Evolutionary conservation across 2,888 invertebrate species (phyloP), one percentile per base, ranked within the genome.

Genomic region (Neuroscelio doddi): DNA sequence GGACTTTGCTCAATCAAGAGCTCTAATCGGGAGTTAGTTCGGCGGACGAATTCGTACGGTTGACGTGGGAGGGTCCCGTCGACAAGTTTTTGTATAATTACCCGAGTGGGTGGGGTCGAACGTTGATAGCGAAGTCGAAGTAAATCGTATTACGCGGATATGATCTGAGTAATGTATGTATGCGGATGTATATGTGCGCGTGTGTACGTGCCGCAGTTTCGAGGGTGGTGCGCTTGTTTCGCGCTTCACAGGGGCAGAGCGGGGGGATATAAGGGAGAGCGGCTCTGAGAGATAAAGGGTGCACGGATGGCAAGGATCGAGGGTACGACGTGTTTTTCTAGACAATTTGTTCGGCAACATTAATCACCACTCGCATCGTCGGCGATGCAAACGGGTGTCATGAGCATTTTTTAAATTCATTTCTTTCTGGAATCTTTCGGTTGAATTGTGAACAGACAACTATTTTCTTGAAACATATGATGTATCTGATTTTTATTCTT

Each of bases 291-390:
- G 83, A 83, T 82, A 83, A 83, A 82, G 82, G 82, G 82, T 82
- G 78, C 79, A 80, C 64, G 71, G 73, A 73, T 68, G 75, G 74
- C 75, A 75, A 69, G 75, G 70, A 72, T 72, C 72, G 75, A 78
- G 80, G 77, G 80, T 82, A 80, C 80, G 82, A 83, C 84, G 85
- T 85, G 85, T 86, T 86, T 86, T 86, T 86, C 85, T 85, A 85
- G 85, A 85, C 85, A 86, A 86, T 86, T 86, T 86, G 85, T 84
- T 85, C 84, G 82, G 83, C 81, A 82, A 84, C 85, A 85, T 85
- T 85, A 85, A 85, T 85, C 85, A 85, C 83, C 76, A 73, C 66
- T 49, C 55, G 56, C 59, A 41, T 14, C 16, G 38, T 36, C 46
- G 57, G 50, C 27, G 30, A 55, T n/a, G n/a, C n/a, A n/a, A n/a